A percentile compares a stretch with the other conserved stretches of the same genome.
These are phyloP conservation scores for Notolepis coatsorum DNA, from an alignment of 2,797 vertebrate genomes.

Conservation along the genomic window DNA sequence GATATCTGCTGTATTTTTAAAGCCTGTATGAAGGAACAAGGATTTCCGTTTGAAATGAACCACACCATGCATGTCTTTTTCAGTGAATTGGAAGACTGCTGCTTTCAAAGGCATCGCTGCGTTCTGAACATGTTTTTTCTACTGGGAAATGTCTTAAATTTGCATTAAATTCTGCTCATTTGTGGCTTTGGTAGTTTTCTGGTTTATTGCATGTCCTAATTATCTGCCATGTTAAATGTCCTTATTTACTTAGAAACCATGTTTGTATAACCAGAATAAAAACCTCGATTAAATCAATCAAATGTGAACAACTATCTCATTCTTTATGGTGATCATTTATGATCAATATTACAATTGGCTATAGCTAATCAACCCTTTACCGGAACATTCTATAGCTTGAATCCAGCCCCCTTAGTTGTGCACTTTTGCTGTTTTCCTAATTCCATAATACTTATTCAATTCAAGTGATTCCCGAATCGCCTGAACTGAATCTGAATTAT, in stretches of 20 bases:
- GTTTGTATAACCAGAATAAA: conserved; percentile 68
- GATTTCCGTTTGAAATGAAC: conserved; percentile 31
- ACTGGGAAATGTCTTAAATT: conserved; percentile 34
- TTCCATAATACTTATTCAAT: too few relatives aligned
- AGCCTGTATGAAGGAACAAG: conserved; percentile 45
- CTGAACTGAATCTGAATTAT: too few relatives aligned
- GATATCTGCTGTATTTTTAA: conserved; percentile 67
- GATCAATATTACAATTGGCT: too few relatives aligned
- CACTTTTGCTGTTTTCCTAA: too few relatives aligned
- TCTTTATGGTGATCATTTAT: too few relatives aligned
- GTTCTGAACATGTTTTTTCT: conserved; percentile 41
- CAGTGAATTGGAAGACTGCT: conserved; percentile 1
- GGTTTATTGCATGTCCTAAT: conserved; percentile 49
- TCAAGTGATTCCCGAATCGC: too few relatives aligned
- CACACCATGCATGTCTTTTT: conserved; percentile 47
- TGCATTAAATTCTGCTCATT: conserved; percentile 14
- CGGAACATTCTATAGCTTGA: too few relatives aligned
- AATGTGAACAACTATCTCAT: conserved; percentile 57
- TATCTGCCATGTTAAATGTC: conserved; percentile 52
- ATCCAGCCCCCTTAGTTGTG: too few relatives aligned
- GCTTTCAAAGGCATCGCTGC: conserved; percentile 28
- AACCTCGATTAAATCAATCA: conserved; percentile 64
- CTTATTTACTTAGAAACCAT: conserved; percentile 62
- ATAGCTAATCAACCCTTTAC: too few relatives aligned
- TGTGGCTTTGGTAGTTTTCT: conserved; percentile 38